Base-by-base conservation (phyloP, 2,888 invertebrate species). In the Melipona bicolor region DNA sequence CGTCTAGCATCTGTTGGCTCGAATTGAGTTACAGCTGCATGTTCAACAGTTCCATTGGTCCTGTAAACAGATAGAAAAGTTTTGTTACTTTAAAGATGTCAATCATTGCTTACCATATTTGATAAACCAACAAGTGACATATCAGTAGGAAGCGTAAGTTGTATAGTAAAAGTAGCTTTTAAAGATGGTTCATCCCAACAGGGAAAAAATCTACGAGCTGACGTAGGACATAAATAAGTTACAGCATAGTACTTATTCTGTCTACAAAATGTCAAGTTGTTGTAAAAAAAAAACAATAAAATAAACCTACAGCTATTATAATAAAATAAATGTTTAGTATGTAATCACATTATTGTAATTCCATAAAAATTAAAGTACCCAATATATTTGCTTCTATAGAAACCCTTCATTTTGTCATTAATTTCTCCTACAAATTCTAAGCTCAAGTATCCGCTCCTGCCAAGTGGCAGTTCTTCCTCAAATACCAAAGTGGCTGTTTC, bases 391-490 rank as follows among this genome's bases (percentile, higher is more conserved):
- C 98, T 98, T 74, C 98, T 96, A 95, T 99, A 99, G 88, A 99
- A 97, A n/a, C 99, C 99, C 94, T 97, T 98, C 97, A 99, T 98
- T 94, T 98, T 98, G 93, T 98, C 98, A 94, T 98, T 98, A 76
- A 99, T 96, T 92, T 97, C 97, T 15, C 98, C 98, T n/a, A 96
- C 96, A 93, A 98, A 99, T 83, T 96, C 95, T 90, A 98, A 95
- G 81, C 95, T 95, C 76, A 99, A 95, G 50, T 85, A 78, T 19
- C 93, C 93, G 56, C 95, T 95, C 77, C 95, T 96, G 0, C 95
- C 95, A 49, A 97, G 96, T 0, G 95, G 94, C 59, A 98, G 93
- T 24, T 95, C 92, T 77, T 96, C 95, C 13, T 95, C 95, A 92
- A 98, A 98, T 54, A 95, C 92, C 84, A 98, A 95, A 5, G 96